Conservation (phyloP, 2,797 vertebrate genomes). For the Distichodus sexfasciatus region DNA sequence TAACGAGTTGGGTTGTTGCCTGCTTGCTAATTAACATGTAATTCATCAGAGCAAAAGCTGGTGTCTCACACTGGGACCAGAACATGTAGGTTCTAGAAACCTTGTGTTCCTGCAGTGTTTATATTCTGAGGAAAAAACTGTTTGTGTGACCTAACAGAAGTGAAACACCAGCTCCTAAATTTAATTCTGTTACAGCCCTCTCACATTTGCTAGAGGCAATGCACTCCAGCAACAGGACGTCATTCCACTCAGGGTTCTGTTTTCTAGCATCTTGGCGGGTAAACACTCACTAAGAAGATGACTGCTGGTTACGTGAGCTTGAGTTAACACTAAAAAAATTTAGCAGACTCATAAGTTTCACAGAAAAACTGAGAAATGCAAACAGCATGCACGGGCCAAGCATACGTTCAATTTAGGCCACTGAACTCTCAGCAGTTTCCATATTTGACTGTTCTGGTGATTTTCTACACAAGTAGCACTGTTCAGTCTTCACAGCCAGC, state of each 20-base stretch:
- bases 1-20: conserved; percentile 41
- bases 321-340: too few relatives aligned
- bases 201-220: neutral
- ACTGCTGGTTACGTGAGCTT: conserved; percentile 22
- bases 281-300: neutral
- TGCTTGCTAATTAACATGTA: conserved; percentile 38
- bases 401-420: conserved; percentile 30
- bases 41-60: conserved; percentile 20
- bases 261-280: neutral
- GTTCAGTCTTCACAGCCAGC: neutral
- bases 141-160: conserved; percentile 7
- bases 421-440: conserved; percentile 11
- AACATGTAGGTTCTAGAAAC: neutral
- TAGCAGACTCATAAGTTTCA: too few relatives aligned
- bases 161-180: neutral
- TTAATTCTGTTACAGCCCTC: conserved; percentile 10
- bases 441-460: conserved; percentile 37
- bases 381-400: conserved; percentile 35
- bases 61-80: conserved; percentile 3
- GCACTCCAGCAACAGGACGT: neutral
- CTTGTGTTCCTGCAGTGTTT: neutral
- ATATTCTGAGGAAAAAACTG: neutral
- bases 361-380: conserved; percentile 39
- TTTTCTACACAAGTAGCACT: neutral
- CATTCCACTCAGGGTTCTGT: conserved; percentile 19